Conservation (phyloP, 2,797 vertebrate species). For the Coregonus suidteri region DNA sequence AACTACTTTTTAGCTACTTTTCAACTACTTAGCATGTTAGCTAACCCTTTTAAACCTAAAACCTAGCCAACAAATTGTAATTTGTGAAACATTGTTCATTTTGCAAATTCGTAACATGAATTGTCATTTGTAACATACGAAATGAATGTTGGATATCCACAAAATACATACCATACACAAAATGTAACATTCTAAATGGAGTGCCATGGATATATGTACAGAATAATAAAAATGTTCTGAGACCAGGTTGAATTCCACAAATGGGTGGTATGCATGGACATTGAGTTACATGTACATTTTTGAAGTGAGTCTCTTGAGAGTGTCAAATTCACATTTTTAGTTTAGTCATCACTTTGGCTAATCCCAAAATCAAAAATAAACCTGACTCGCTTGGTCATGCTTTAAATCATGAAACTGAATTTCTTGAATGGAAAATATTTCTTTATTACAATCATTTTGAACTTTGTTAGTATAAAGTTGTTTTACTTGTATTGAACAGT, state of each 20-base stretch:
- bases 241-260: background rate
- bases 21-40: too few species aligned
- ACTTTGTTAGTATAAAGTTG: conserved; percentile 66
- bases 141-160: too few species aligned
- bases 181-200: too few species aligned
- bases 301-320: conserved; percentile 15
- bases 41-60: too few species aligned
- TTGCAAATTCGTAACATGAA: too few species aligned
- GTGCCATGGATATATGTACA: too few species aligned
- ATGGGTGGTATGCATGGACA: background rate
- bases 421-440: conserved; percentile 66
- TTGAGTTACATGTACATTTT: conserved; percentile 19
- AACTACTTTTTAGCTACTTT: too few species aligned
- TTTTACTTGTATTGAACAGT: conserved; percentile 58
- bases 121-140: too few species aligned
- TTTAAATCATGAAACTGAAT: conserved; percentile 14
- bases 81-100: too few species aligned
- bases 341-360: background rate
- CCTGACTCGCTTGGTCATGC: conserved; percentile 27
- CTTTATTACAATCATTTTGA: conserved; percentile 71
- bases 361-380: conserved; percentile 54
- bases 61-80: too few species aligned
- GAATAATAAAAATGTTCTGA: too few species aligned
- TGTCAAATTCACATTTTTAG: conserved; percentile 21
- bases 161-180: too few species aligned